Conservation (phyloP, 2,888 invertebrate species). For the Gortyna flavago region DNA sequence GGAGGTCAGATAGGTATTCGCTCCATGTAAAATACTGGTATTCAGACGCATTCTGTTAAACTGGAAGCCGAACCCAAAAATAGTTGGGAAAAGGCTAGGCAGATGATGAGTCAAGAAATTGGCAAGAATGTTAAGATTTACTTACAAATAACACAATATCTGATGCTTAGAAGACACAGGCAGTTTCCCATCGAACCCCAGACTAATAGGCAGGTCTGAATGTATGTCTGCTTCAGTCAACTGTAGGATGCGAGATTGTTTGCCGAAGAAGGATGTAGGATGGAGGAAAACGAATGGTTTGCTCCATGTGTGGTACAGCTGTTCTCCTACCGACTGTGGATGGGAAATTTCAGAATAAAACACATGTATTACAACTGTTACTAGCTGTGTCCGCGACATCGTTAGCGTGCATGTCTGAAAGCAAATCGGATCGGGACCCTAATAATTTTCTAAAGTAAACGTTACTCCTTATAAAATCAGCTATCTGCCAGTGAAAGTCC, state of each 20-base stretch:
- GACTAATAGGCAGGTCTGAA: conserved; percentile 88
- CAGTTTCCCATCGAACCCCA: conserved; percentile 91
- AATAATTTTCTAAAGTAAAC: neutral
- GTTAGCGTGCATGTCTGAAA: neutral
- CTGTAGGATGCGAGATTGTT: conserved; percentile 94
- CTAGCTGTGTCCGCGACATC: neutral
- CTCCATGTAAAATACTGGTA: neutral
- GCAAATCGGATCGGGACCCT: neutral
- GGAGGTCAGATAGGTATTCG: neutral
- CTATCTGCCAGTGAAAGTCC: neutral
- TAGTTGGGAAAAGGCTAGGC: neutral
- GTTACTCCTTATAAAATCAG: neutral
- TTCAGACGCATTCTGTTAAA: neutral
- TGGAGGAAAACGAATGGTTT: conserved; percentile 97
- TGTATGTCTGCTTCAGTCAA: conserved; percentile 94
- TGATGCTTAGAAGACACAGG: conserved; percentile 96
- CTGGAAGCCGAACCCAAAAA: neutral
- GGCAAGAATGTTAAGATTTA: conserved; percentile 59
- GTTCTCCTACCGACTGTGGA: conserved; percentile 92
- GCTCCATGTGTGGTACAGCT: conserved; percentile 95
- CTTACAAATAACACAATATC: conserved; percentile 96
- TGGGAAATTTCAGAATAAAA: neutral
- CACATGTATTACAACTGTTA: neutral
- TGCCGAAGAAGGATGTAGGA: conserved; percentile 96
- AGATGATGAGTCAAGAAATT: neutral